Conservation (phyloP, 2,797 vertebrate genomes). For the Enteromius thamalakanensis region DNA sequence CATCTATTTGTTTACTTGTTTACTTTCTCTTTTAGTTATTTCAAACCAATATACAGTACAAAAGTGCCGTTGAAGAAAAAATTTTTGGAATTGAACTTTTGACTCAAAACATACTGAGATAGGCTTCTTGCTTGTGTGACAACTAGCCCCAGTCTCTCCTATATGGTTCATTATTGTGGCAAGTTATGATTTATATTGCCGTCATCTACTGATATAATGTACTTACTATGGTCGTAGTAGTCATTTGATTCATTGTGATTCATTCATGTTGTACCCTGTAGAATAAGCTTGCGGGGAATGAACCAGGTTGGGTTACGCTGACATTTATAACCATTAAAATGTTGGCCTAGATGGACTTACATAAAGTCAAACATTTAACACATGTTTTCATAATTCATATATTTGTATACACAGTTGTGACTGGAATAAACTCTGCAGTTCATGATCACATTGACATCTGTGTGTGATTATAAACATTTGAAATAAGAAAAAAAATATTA, state of each 20-base stretch:
- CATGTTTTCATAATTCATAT: constrained; percentile 53
- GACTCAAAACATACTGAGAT: constrained; percentile 11
- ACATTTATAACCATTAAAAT: constrained; percentile 53
- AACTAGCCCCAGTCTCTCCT: neutral
- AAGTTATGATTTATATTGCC: constrained; percentile 7
- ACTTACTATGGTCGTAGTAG: constrained; percentile 27
- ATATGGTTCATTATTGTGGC: constrained; percentile 1
- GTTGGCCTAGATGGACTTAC: constrained; percentile 14
- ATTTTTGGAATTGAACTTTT: neutral
- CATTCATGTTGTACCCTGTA: constrained; percentile 31
- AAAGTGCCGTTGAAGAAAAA: neutral
- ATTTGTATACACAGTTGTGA: constrained; percentile 49
- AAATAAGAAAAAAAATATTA: neutral
- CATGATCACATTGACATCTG: constrained; percentile 33
- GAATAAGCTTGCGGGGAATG: constrained; percentile 30
- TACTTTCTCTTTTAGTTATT: neutral
- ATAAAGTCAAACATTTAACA: constrained; percentile 44
- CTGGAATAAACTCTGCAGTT: constrained; percentile 39
- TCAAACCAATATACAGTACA: neutral
- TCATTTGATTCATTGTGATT: constrained; percentile 42
- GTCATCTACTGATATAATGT: constrained; percentile 28
- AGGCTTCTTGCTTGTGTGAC: constrained; percentile 8
- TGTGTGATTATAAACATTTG: constrained; percentile 17
- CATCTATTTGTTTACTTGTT: neutral
- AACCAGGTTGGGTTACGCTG: constrained; percentile 46